These are phyloP conservation scores for Homalodisca vitripennis DNA, from an alignment of 1,140 invertebrate genomes.

Conservation along the genomic window DNA sequence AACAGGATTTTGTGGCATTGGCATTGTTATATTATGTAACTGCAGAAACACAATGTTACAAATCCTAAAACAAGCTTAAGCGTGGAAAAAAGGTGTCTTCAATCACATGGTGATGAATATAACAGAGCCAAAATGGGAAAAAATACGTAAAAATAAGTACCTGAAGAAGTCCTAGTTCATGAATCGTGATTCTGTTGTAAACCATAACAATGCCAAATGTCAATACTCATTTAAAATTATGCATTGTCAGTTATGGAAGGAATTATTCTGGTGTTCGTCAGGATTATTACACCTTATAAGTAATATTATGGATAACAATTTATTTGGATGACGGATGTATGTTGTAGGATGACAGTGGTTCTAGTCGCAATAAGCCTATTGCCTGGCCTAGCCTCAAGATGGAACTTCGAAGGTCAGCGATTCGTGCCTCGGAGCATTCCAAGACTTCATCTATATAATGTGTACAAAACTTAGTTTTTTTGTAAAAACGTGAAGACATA, in stretches of 20 bases:
- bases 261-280: background rate
- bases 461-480: slow-evolving; percentile 4
- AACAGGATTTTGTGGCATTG: too few species aligned
- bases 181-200: background rate
- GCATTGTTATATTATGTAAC: too few species aligned
- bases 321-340: background rate
- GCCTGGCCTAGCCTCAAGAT: background rate
- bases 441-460: background rate
- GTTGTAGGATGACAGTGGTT: slow-evolving; percentile 6
- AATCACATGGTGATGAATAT: too few species aligned
- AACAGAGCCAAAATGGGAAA: too few species aligned
- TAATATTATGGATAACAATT: background rate
- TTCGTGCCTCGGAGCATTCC: slow-evolving; percentile 2
- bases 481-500: slow-evolving; percentile 4
- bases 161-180: background rate
- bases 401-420: background rate
- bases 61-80: too few species aligned
- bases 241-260: background rate
- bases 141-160: background rate
- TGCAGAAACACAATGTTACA: too few species aligned
- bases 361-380: background rate
- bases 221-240: background rate
- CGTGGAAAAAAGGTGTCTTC: too few species aligned
- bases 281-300: background rate
- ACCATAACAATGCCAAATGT: background rate